Evolutionary conservation across 2,888 invertebrate genomes (phyloP), one percentile per base, ranked within the genome.

Genomic region (Ellobium chinense): DNA sequence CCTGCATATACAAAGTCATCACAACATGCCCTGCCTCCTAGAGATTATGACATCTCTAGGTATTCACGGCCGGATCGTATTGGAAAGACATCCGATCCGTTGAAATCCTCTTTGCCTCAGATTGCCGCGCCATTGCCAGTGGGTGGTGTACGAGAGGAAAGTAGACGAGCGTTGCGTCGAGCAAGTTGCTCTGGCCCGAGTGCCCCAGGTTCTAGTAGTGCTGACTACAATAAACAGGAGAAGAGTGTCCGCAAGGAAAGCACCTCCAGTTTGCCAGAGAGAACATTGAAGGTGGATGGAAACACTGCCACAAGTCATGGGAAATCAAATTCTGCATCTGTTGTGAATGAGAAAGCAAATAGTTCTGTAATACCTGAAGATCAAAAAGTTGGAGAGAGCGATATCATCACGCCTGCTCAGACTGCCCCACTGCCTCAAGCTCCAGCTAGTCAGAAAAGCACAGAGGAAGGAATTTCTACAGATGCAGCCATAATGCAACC

Each of bases 71-170:
- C 66, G 3, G 79, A 73, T 4, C 72, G 73, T 0, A 9, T 36
- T 18, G 56, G 34, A 24, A 65, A 66, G n/a, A 29, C 73, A 12
- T 3, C 31, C 1, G 78, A 78, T 62, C 14, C 60, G 0, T 37
- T 56, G 21, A 73, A 73, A 29, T 34, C 73, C 0, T 66, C 79
- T 12, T 46, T 79, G 9, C 73, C 79, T 3, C 73, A 72, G 54
- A 73, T 70, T 12, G 73, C 79, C 0, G 65, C 56, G 5, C 73
- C 72, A 4, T 54, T 79, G 3, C 79, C 79, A 12, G 79, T 18
- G 7, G 79, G 79, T 18, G 79, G 79, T 12, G 79, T 79, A 29
- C n/a, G 79, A 3, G 79, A 79, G 34, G 79, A 79, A 58, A 79
- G 79, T 46, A 65, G 79, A 58, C 31, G 79, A 18, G 79, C 79